Evolutionary conservation across 2,888 invertebrate genomes (phyloP).

Genomic region (Drosophila emarginata): DNA sequence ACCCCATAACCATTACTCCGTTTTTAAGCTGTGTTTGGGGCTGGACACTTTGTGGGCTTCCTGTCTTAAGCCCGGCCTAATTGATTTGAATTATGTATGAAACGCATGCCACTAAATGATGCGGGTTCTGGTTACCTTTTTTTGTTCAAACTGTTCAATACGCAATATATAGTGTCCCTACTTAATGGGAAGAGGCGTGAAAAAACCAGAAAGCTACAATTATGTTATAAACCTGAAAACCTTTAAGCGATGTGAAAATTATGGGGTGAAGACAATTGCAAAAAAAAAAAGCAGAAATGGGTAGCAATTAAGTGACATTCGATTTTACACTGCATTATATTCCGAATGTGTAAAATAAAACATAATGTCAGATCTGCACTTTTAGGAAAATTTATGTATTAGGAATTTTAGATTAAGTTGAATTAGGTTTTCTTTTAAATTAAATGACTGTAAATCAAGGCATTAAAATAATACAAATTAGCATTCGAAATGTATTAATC

Average conservation of each 20-base stretch:
- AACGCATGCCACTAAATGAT: slow-evolving; percentile 3
- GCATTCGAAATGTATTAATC: too few species aligned
- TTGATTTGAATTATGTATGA: slow-evolving; percentile 8
- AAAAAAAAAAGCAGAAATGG: not conserved
- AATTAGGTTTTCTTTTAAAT: too few species aligned
- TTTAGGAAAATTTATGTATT: too few species aligned
- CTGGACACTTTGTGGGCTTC: slow-evolving; percentile 1
- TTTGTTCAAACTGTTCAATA: not conserved
- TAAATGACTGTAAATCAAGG: too few species aligned
- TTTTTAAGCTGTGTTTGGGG: not conserved
- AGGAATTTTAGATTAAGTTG: too few species aligned
- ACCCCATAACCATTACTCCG: not conserved
- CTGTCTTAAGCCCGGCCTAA: slow-evolving; percentile 5
- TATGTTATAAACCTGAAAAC: slow-evolving; percentile 2
- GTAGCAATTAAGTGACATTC: not conserved
- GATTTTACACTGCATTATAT: not conserved
- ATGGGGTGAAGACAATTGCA: not conserved
- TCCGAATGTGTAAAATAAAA: not conserved
- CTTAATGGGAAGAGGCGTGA: not conserved
- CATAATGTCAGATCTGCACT: too few species aligned
- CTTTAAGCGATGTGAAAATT: not conserved
- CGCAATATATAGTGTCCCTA: not conserved
- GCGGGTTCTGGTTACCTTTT: not conserved
- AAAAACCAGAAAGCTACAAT: slow-evolving; percentile 5
- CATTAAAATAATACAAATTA: too few species aligned